Conservation (phyloP, 2,797 vertebrate species). For the Myotis pilosus region DNA sequence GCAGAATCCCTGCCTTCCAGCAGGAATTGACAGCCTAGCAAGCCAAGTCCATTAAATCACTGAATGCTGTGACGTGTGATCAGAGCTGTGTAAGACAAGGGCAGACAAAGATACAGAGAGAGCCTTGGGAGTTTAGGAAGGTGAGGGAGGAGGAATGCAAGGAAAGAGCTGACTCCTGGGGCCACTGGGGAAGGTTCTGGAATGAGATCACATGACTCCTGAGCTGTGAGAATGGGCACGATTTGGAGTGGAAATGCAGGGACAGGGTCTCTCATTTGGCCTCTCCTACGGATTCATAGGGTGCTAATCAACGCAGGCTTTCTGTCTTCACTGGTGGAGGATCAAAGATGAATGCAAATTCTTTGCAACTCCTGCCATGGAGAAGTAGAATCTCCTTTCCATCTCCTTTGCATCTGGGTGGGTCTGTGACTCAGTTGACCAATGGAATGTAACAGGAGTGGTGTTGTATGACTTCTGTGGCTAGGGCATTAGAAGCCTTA, state of each 20-base stretch:
- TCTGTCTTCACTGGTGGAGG: background rate
- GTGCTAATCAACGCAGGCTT: background rate
- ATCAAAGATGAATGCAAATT: background rate
- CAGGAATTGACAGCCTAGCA: background rate
- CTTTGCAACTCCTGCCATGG: background rate
- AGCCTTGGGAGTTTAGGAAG: background rate
- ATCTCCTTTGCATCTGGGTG: background rate
- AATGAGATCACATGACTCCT: background rate
- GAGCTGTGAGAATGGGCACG: background rate
- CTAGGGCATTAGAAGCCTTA: background rate
- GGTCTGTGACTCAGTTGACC: background rate
- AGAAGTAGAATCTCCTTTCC: background rate
- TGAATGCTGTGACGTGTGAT: background rate
- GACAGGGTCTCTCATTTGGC: rapidly evolving
- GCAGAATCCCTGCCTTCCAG: background rate
- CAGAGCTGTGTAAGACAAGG: background rate
- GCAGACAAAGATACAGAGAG: background rate
- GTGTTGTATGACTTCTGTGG: background rate
- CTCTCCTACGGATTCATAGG: background rate
- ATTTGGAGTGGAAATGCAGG: background rate
- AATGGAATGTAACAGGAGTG: background rate
- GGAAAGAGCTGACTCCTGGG: background rate
- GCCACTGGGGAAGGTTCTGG: background rate
- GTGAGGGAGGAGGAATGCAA: background rate
- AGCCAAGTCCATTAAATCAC: background rate